phyloP scores from a whole-genome alignment of 2,888 invertebrate genomes.

The Himalopsyche tibetana region DNA sequence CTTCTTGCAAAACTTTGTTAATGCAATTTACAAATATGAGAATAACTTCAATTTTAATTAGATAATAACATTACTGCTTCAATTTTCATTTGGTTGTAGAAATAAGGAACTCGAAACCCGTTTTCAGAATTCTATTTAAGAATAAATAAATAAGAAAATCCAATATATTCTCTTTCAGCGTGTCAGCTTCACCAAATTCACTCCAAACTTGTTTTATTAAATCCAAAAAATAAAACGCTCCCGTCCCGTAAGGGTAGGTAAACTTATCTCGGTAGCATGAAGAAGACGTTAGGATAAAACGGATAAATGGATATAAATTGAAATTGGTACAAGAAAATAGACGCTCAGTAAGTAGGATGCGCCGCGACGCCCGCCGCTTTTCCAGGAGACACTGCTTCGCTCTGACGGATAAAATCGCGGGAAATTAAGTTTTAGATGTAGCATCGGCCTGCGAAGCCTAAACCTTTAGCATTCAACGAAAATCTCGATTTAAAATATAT shows the following conservation, averaged over 20 bases:
- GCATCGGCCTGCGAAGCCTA: constrained; percentile 41
- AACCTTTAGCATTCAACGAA: constrained; percentile 46
- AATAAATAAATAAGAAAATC: constrained; percentile 36
- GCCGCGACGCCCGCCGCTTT: constrained; percentile 45
- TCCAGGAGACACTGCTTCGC: constrained; percentile 43
- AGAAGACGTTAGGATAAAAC: constrained; percentile 60
- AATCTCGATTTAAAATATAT: constrained; percentile 41
- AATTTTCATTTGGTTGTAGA: too few relatives aligned
- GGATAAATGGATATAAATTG: constrained; percentile 65
- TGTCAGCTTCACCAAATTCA: constrained; percentile 42
- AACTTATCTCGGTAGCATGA: constrained; percentile 56
- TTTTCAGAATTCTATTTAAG: constrained; percentile 27
- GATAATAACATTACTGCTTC: too few relatives aligned
- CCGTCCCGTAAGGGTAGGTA: constrained; percentile 51
- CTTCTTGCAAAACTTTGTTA: too few relatives aligned
- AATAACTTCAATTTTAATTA: too few relatives aligned
- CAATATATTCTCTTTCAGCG: constrained; percentile 34
- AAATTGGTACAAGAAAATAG: constrained; percentile 64
- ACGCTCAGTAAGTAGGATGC: constrained; percentile 47
- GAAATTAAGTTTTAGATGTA: constrained; percentile 63
- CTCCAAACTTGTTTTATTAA: constrained; percentile 53
- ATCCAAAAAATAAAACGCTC: constrained; percentile 56
- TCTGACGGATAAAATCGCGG: constrained; percentile 61
- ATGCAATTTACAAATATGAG: too few relatives aligned
- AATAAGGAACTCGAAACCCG: too few relatives aligned